Base-by-base conservation (phyloP, 92 coral and sea anemone genomes). In the Isaurus tuberculatus region DNA sequence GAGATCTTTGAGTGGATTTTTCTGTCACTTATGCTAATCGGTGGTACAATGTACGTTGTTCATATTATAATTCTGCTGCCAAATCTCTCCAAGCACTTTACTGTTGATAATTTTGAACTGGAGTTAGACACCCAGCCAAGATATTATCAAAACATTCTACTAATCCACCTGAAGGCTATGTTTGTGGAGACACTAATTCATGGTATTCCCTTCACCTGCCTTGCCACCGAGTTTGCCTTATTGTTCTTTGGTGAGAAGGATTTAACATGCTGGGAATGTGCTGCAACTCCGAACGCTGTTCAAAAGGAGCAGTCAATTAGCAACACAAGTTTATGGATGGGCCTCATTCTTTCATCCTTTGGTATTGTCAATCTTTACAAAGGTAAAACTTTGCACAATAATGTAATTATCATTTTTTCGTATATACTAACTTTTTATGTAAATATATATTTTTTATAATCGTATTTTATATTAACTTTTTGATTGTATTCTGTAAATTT, bases 181-280 rank as follows among this genome's bases (percentile, higher is more conserved):
- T 79, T 88, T 44, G 77, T 93, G 36, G 98, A 93, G 72, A 89
- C 94, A 0, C 67, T 93, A 22, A 46, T 91, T n/a, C 98, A 93
- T 70, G 98, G 92, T 64, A 89, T 93, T 22, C 98, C 98, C 14
- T 89, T 90, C 4, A 91, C 90, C 23, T 93, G 98, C 32, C 53
- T 91, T 51, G 94, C 90, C 0, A 85, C 84, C 83, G 98, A 93
- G 84, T 68, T 84, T 37, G 86, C 83, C 32, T 86, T 93, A 53
- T 89, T 89, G 81, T 93, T 90, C 87, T 93, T 93, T 83, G 93
- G 91, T 20, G 83, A 91, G 77, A 81, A 72, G 20, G 72, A 73
- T 30, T 79, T 92, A 37, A 93, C 90, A 28, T 93, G 98, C 32
- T 93, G 98, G 98, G 98, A 93, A 72, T 93, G 98, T 79, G 67